Conservation (phyloP, 2,797 vertebrate genomes). For the Darevskia nairensis region DNA sequence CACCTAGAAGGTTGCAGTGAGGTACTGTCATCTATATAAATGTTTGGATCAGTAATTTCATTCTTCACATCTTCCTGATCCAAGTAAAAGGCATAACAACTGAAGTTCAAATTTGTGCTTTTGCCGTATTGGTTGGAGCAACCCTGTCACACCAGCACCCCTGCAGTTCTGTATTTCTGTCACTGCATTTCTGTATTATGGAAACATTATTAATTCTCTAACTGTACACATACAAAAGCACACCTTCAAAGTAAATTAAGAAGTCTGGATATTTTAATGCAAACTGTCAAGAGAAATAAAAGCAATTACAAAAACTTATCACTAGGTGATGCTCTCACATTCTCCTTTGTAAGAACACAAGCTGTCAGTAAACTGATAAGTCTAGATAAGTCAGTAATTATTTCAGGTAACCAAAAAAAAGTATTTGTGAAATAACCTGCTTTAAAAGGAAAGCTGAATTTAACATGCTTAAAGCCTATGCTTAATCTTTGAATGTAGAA, state of each 20-base stretch:
- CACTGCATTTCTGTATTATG: neutral
- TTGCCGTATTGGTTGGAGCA: neutral
- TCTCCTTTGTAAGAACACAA: neutral
- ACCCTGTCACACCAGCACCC: no score
- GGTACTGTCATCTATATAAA: neutral
- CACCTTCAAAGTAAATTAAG: neutral
- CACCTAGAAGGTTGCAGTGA: no score
- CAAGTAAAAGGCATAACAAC: neutral
- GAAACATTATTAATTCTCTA: neutral
- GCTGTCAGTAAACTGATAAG: neutral
- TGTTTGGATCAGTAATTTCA: neutral
- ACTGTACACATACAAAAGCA: neutral
- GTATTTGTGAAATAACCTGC: no score
- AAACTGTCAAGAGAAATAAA: neutral
- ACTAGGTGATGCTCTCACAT: conserved; percentile 39
- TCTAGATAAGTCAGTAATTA: neutral
- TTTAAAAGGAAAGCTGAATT: no score
- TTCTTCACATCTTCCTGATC: neutral
- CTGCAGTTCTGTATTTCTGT: neutral
- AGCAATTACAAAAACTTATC: conserved; percentile 26
- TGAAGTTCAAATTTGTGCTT: neutral
- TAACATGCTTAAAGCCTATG: no score
- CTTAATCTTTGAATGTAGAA: no score
- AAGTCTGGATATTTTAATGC: neutral
- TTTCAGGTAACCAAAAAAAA: no score